Evolutionary conservation across 2,888 invertebrate genomes (phyloP).

Genomic region (Anaspis maculata): DNA sequence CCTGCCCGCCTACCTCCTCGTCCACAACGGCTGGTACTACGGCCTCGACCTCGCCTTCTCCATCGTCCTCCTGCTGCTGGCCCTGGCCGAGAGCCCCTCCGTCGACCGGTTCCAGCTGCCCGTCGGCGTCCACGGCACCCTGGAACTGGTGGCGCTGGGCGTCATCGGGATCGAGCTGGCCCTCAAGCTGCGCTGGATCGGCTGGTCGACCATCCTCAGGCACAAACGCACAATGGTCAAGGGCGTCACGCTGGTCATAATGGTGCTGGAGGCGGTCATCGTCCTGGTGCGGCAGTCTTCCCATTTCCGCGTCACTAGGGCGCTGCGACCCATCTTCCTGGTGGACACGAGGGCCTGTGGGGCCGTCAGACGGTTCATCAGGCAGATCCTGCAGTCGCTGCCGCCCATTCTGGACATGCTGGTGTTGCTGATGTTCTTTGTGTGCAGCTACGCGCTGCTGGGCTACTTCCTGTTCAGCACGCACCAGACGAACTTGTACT

Average conservation of each 20-base stretch:
- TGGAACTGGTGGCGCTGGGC: conserved; percentile 69
- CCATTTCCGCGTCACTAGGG: conserved; percentile 81
- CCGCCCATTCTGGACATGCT: conserved; percentile 87
- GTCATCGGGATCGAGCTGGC: conserved; percentile 71
- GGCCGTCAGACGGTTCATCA: conserved; percentile 64
- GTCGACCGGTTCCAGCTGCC: conserved; percentile 65
- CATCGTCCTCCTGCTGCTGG: conserved; percentile 62
- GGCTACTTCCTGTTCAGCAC: conserved; percentile 77
- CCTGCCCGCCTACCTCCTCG: conserved; percentile 76
- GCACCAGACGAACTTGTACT: conserved; percentile 66
- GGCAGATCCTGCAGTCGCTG: conserved; percentile 75
- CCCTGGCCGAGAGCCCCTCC: conserved; percentile 75
- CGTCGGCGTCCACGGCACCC: conserved; percentile 70
- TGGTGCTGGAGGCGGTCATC: conserved; percentile 74
- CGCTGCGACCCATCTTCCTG: conserved; percentile 79
- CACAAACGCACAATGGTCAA: conserved; percentile 82
- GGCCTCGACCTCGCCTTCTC: conserved; percentile 71
- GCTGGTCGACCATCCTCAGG: conserved; percentile 70
- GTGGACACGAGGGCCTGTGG: conserved; percentile 80
- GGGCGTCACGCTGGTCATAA: conserved; percentile 67
- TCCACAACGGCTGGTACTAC: conserved; percentile 84
- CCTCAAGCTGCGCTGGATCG: conserved; percentile 78
- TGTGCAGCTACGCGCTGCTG: conserved; percentile 71
- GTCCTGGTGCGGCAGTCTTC: conserved; percentile 73
- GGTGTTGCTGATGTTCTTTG: conserved; percentile 73